These are phyloP conservation scores for Lepidochitona cinerea DNA, from an alignment of 2,888 invertebrate species.

Conservation along the genomic window DNA sequence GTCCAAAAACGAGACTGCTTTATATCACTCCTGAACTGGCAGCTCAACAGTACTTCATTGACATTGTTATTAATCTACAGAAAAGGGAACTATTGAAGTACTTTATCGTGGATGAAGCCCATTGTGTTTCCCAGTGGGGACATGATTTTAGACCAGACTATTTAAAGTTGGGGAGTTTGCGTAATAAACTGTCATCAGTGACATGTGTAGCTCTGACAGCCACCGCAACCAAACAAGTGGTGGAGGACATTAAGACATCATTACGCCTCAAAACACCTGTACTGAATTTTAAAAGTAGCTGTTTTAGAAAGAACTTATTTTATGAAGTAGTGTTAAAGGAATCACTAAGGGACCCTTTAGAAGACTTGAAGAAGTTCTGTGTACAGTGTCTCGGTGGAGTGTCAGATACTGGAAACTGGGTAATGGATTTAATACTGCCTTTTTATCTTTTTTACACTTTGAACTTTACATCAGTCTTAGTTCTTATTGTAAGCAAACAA, in stretches of 20 bases:
- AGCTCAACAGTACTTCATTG: slow-evolving; percentile 76
- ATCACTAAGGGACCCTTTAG: slow-evolving; percentile 82
- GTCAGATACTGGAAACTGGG: slow-evolving; percentile 26
- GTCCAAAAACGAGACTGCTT: slow-evolving; percentile 85
- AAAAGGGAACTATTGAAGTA: slow-evolving; percentile 86
- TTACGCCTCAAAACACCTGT: slow-evolving; percentile 80
- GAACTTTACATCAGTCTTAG: too few species aligned
- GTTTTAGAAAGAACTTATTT: slow-evolving; percentile 90
- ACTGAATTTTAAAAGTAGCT: slow-evolving; percentile 78
- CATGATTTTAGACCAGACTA: slow-evolving; percentile 97
- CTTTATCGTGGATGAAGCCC: slow-evolving; percentile 91
- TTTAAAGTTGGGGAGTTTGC: slow-evolving; percentile 84
- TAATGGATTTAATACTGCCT: too few species aligned
- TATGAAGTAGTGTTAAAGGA: slow-evolving; percentile 96
- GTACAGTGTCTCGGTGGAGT: slow-evolving; percentile 47
- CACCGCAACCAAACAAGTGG: slow-evolving; percentile 80
- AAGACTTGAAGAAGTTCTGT: slow-evolving; percentile 77
- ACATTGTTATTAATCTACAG: slow-evolving; percentile 78
- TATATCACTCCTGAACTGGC: slow-evolving; percentile 99
- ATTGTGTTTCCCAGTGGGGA: slow-evolving; percentile 95
- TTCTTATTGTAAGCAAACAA: too few species aligned
- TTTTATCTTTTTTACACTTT: too few species aligned
- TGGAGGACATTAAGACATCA: slow-evolving; percentile 75
- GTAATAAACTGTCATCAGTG: slow-evolving; percentile 76
- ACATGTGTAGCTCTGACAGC: slow-evolving; percentile 95